phyloP scores from a whole-genome alignment of 2,797 vertebrate genomes.

The Sebastes matsubarae region DNA sequence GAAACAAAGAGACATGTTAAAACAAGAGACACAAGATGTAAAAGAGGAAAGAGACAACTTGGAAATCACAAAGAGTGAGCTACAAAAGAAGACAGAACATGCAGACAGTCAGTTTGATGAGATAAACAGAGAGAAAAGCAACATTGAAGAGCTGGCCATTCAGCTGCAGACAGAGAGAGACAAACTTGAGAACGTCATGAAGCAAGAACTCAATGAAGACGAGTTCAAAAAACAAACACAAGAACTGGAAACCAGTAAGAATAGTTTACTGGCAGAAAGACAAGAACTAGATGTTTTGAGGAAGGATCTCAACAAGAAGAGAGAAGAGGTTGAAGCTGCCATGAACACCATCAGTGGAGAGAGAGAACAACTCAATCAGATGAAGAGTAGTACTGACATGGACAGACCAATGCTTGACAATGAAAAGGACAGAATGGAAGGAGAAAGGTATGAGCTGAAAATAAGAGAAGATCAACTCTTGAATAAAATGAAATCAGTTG shows the following conservation, averaged over 20 bases:
- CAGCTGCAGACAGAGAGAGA: neutral
- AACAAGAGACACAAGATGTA: slow-evolving; percentile 5
- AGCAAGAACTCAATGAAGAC: neutral
- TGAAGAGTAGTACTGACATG: neutral
- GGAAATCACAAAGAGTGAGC: neutral
- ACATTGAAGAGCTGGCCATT: neutral
- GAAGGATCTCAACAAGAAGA: neutral
- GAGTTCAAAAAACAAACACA: neutral
- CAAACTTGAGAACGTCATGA: neutral
- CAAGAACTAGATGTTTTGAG: neutral
- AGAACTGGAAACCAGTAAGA: neutral
- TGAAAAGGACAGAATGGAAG: neutral
- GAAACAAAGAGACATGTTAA: neutral
- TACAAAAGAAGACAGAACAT: neutral
- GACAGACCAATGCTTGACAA: neutral
- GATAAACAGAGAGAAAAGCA: neutral
- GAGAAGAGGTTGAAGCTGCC: neutral
- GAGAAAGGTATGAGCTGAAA: neutral
- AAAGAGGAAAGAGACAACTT: neutral
- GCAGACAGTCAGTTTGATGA: neutral
- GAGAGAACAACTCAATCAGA: neutral
- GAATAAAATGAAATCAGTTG: neutral
- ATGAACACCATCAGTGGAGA: neutral
- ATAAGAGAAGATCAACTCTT: neutral
- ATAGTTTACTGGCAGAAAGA: neutral